Percentiles rank a stretch among this genome's conserved stretches.
phyloP scores from a whole-genome alignment of 1,140 invertebrate genomes.

The Lithobius niger region DNA sequence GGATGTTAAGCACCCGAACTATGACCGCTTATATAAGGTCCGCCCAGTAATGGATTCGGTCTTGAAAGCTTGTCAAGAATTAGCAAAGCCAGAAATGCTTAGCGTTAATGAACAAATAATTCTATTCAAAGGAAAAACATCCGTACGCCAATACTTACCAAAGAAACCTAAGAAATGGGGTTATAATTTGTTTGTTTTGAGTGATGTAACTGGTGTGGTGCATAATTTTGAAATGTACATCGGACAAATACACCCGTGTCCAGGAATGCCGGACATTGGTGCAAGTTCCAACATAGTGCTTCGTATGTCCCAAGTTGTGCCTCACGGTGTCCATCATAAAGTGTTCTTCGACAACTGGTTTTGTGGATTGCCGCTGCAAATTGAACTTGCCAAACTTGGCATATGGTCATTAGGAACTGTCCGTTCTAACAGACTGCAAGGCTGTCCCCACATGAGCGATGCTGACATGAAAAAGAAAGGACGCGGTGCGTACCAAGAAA shows the following conservation, averaged over 20 bases:
- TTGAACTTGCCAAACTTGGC: background rate
- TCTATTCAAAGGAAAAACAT: conserved; percentile 7
- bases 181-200: conserved; percentile 6
- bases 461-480: background rate
- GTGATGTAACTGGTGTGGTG: conserved; percentile 7
- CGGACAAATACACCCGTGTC: conserved; percentile 15
- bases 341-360: conserved; percentile 17
- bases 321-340: conserved; percentile 13
- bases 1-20: background rate
- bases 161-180: conserved; percentile 10
- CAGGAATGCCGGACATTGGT: conserved; percentile 14
- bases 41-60: background rate
- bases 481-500: background rate
- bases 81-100: background rate
- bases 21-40: background rate
- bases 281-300: conserved; percentile 18
- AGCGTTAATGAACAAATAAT: conserved; percentile 4
- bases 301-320: conserved; percentile 14
- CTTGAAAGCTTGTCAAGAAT: background rate
- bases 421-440: background rate
- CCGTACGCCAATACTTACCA: conserved; percentile 6
- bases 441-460: background rate
- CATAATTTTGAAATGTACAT: conserved; percentile 19
- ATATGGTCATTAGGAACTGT: background rate
- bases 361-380: background rate